Conservation (phyloP, 2,888 invertebrate genomes). For the Caradrina kadenii region DNA sequence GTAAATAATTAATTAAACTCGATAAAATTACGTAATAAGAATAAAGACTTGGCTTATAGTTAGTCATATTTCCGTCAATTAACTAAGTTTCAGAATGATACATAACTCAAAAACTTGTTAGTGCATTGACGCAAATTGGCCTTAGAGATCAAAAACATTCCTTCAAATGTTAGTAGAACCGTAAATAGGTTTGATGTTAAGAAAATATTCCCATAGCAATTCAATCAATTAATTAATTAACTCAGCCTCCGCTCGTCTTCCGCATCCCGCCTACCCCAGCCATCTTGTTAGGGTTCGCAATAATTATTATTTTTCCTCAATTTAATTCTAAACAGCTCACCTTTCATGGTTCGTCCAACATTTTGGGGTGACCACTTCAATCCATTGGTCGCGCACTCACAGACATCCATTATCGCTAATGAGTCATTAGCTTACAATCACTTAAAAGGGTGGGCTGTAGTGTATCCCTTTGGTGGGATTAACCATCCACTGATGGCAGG, state of each 20-base stretch:
- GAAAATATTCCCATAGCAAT: not conserved
- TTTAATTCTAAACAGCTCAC: not conserved
- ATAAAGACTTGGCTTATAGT: too few relatives aligned
- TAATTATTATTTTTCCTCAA: constrained; percentile 1
- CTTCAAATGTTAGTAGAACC: too few relatives aligned
- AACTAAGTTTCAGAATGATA: too few relatives aligned
- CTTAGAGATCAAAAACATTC: too few relatives aligned
- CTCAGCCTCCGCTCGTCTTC: not conserved
- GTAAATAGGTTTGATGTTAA: too few relatives aligned
- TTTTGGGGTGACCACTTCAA: not conserved
- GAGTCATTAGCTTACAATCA: constrained; percentile 34
- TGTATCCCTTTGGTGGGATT: constrained; percentile 27
- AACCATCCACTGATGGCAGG: constrained; percentile 1
- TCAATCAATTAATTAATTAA: not conserved
- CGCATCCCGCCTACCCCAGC: not conserved
- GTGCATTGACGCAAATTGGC: too few relatives aligned
- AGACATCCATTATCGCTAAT: constrained; percentile 36
- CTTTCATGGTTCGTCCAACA: not conserved
- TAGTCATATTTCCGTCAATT: too few relatives aligned
- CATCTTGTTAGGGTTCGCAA: not conserved
- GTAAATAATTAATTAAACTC: too few relatives aligned
- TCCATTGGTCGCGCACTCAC: constrained; percentile 11
- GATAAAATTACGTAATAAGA: too few relatives aligned
- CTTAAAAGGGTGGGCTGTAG: constrained; percentile 14
- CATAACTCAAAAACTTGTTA: too few relatives aligned